Conservation (phyloP, 2,797 vertebrate genomes). For the Ceyx erithaca region DNA sequence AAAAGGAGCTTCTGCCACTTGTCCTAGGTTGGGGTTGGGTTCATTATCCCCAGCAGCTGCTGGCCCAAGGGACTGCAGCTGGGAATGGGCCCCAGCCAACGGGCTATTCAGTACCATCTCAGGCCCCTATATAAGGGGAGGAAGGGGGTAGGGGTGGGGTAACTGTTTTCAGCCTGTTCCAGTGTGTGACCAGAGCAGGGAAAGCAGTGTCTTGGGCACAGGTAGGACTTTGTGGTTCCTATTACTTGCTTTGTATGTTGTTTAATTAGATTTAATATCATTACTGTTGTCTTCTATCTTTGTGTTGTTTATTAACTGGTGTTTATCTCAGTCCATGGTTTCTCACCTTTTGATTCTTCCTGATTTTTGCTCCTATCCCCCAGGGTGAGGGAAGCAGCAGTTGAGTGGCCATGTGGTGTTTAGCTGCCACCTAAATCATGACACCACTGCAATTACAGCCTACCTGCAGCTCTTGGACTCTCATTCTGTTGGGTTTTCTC, state of each 20-base stretch:
- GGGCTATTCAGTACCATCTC: background rate
- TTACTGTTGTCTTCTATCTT: background rate
- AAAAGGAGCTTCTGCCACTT: background rate
- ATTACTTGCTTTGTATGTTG: background rate
- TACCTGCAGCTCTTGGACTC: background rate
- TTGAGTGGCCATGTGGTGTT: too few species aligned
- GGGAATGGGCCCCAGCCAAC: background rate
- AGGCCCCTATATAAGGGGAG: background rate
- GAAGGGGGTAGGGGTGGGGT: too few species aligned
- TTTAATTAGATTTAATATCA: background rate
- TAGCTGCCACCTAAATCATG: too few species aligned
- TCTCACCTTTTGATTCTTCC: background rate
- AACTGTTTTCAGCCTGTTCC: background rate
- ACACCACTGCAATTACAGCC: background rate
- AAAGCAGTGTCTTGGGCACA: background rate
- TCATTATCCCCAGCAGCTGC: background rate
- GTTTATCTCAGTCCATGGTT: background rate
- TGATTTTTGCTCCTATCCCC: background rate
- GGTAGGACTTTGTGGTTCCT: background rate
- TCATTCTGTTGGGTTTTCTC: background rate
- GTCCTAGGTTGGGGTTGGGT: background rate
- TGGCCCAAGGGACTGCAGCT: background rate
- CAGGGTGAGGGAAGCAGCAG: too few species aligned
- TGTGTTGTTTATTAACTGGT: background rate
- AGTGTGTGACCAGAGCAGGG: background rate